Percentiles rank a stretch among this genome's conserved stretches.
Conservation (phyloP, 2,113 vertebrate genomes). For the Nothobranchius furzeri region DNA sequence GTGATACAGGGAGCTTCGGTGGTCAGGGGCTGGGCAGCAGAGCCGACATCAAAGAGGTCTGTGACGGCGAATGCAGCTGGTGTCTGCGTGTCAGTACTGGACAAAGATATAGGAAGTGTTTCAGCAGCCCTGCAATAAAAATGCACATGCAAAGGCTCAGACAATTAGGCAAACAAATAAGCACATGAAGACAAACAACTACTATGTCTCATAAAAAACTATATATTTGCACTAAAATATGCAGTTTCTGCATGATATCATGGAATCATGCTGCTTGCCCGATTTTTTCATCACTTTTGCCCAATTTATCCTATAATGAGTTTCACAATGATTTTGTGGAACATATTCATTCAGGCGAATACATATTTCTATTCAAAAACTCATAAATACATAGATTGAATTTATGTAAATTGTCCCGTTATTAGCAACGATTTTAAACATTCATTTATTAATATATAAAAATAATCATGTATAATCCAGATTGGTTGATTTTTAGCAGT, state of each 20-base stretch:
- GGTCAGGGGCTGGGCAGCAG: constrained; percentile 81
- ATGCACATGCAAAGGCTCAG: constrained; percentile 86
- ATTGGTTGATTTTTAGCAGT: neutral
- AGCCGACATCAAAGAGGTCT: constrained; percentile 95
- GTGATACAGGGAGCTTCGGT: constrained; percentile 69
- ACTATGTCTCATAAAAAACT: constrained; percentile 24
- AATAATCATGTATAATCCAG: neutral
- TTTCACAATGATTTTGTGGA: neutral
- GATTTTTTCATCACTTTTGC: constrained; percentile 21
- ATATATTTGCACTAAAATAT: constrained; percentile 28
- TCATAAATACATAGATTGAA: neutral
- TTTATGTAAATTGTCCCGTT: neutral
- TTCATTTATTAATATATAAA: neutral
- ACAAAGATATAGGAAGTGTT: constrained; percentile 91
- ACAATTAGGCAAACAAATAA: constrained; percentile 21
- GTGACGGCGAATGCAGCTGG: constrained; percentile 95
- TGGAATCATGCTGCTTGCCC: constrained; percentile 19
- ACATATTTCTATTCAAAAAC: neutral
- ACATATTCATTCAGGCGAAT: neutral
- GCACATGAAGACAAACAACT: constrained; percentile 25
- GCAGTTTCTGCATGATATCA: constrained; percentile 26
- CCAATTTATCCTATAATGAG: constrained; percentile 13
- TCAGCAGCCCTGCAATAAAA: constrained; percentile 93
- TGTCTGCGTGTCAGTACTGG: constrained; percentile 89
- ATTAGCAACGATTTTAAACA: neutral